These are phyloP conservation scores for Athalia cordata DNA, from an alignment of 2,888 invertebrate genomes.

Conservation along the genomic window DNA sequence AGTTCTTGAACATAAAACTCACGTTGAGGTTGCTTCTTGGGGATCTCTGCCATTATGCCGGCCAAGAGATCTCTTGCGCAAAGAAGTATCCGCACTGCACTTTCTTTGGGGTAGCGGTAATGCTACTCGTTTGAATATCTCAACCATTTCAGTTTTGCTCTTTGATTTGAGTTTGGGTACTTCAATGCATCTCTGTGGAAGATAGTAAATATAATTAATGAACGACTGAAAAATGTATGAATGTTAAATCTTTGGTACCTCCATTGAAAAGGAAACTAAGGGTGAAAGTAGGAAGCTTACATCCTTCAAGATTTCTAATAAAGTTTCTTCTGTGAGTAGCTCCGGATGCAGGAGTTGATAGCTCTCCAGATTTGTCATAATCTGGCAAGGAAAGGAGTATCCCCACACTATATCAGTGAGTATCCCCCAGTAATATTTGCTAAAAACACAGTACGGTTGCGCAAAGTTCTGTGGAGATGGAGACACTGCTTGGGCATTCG, in stretches of 20 bases:
- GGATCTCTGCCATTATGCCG: slow-evolving; percentile 51
- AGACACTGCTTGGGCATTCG: too few species aligned
- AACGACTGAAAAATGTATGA: background rate
- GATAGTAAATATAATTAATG: background rate
- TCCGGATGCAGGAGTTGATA: slow-evolving; percentile 61
- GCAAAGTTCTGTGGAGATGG: too few species aligned
- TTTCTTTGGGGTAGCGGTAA: slow-evolving; percentile 65
- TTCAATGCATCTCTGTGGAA: slow-evolving; percentile 64
- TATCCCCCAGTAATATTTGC: too few species aligned
- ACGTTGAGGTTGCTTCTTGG: slow-evolving; percentile 44
- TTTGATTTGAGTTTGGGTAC: slow-evolving; percentile 55
- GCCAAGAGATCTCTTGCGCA: slow-evolving; percentile 56
- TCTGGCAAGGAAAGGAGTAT: too few species aligned
- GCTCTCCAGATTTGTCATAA: slow-evolving; percentile 42
- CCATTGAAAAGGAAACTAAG: too few species aligned
- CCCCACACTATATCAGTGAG: too few species aligned
- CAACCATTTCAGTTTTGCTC: slow-evolving; percentile 61
- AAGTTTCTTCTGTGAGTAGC: slow-evolving; percentile 59
- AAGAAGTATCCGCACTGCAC: slow-evolving; percentile 48
- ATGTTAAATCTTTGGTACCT: slow-evolving; percentile 1
- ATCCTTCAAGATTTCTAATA: slow-evolving; percentile 61
- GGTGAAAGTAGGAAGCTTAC: slow-evolving; percentile 54
- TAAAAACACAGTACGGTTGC: too few species aligned
- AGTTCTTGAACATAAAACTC: slow-evolving; percentile 46
- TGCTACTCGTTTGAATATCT: slow-evolving; percentile 64